phyloP scores from a whole-genome alignment of 2,797 vertebrate species.

The Limosa lapponica region DNA sequence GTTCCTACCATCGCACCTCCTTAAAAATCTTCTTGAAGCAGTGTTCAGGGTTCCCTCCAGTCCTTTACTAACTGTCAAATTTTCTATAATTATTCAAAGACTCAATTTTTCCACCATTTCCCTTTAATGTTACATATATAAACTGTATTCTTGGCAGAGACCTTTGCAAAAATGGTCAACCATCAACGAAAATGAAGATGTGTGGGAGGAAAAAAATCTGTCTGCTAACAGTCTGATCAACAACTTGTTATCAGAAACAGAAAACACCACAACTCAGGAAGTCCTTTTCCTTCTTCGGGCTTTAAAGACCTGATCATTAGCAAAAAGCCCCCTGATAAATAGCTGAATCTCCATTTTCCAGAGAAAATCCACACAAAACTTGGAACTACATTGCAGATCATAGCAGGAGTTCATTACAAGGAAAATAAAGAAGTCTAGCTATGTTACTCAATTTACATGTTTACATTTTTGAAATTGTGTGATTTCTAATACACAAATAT shows the following conservation, averaged over 20 bases:
- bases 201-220: conserved; percentile 44
- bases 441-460: background rate
- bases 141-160: background rate
- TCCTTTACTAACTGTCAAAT: background rate
- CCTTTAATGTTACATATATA: background rate
- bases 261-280: background rate
- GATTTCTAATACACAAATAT: background rate
- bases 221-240: conserved; percentile 41
- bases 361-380: background rate
- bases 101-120: background rate
- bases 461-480: background rate
- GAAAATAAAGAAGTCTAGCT: background rate
- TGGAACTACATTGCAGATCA: background rate
- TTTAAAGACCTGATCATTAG: background rate
- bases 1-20: background rate
- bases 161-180: background rate
- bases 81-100: background rate
- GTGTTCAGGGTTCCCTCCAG: background rate
- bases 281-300: background rate
- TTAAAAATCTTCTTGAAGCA: background rate
- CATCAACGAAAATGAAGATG: background rate
- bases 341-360: background rate
- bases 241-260: conserved; percentile 20
- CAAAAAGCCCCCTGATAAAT: background rate
- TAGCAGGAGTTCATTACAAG: background rate